Evolutionary conservation across 2,797 vertebrate genomes (phyloP).

Genomic region (Coreius guichenoti): DNA sequence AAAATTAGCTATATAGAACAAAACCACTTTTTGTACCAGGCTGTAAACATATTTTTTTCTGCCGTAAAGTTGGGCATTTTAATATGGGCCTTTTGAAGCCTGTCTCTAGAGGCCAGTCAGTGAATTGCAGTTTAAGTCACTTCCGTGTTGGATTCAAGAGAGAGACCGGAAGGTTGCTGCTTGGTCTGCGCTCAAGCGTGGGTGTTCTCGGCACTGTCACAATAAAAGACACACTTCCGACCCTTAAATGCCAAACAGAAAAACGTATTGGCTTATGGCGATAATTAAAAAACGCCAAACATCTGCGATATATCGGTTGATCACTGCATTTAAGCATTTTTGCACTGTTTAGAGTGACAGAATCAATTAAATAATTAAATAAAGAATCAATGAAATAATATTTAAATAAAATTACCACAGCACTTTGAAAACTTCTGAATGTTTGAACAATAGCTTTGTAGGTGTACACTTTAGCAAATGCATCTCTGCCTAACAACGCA

Average conservation of each 20-base stretch:
- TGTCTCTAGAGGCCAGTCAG: too few relatives aligned
- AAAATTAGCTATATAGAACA: too few relatives aligned
- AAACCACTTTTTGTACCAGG: too few relatives aligned
- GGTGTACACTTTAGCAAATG: slow-evolving; percentile 21
- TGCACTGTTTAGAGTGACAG: not conserved
- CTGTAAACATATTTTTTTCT: too few relatives aligned
- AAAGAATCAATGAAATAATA: not conserved
- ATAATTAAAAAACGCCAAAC: not conserved
- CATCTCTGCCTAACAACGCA: slow-evolving; percentile 43
- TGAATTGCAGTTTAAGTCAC: too few relatives aligned
- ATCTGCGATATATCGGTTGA: not conserved
- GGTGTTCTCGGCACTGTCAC: not conserved
- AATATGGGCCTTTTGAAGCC: too few relatives aligned
- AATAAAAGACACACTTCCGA: not conserved
- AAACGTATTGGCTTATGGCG: not conserved
- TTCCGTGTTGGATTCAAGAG: too few relatives aligned
- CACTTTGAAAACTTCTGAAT: slow-evolving; percentile 20
- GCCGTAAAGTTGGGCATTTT: too few relatives aligned
- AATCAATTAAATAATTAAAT: not conserved
- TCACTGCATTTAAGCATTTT: not conserved
- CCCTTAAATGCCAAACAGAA: not conserved
- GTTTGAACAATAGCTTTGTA: slow-evolving; percentile 14
- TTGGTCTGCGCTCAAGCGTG: not conserved
- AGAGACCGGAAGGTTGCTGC: too few relatives aligned
- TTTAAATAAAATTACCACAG: not conserved